These are phyloP conservation scores for Prenolepis imparis DNA, from an alignment of 2,888 invertebrate genomes.

Conservation along the genomic window DNA sequence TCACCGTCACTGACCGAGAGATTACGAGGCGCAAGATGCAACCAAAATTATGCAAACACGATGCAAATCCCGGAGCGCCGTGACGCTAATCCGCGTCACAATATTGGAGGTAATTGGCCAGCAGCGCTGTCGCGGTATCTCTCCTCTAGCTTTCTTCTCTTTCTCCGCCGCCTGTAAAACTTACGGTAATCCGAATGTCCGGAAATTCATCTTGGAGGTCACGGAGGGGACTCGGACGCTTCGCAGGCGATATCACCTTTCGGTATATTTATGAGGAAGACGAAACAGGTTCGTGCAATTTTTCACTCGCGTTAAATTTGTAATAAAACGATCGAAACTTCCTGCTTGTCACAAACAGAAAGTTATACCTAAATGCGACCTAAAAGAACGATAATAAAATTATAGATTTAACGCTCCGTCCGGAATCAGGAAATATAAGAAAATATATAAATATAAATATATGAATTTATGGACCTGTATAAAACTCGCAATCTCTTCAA, in stretches of 20 bases:
- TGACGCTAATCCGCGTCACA: conserved; percentile 85
- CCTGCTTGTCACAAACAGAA: not conserved
- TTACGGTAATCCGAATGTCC: conserved; percentile 29
- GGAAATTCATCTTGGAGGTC: conserved; percentile 60
- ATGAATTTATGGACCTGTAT: not conserved
- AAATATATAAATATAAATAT: too few relatives aligned
- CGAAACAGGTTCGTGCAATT: conserved; percentile 26
- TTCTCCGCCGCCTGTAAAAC: conserved; percentile 38
- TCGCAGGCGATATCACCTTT: not conserved
- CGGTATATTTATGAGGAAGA: conserved; percentile 18
- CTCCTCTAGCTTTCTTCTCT: conserved; percentile 54
- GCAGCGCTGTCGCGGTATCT: conserved; percentile 71
- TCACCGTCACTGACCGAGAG: conserved; percentile 72
- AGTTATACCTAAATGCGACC: not conserved
- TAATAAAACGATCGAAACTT: conserved; percentile 14
- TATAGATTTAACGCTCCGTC: not conserved
- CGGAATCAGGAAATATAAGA: not conserved
- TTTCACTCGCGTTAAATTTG: not conserved
- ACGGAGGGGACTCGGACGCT: not conserved
- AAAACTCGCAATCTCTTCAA: not conserved
- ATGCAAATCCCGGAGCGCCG: conserved; percentile 84
- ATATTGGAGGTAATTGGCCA: conserved; percentile 86
- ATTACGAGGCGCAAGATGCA: conserved; percentile 80
- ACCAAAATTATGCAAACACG: conserved; percentile 85
- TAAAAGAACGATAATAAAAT: not conserved